Conservation (phyloP, 2,888 invertebrate species). For the Dynastes grantii region DNA sequence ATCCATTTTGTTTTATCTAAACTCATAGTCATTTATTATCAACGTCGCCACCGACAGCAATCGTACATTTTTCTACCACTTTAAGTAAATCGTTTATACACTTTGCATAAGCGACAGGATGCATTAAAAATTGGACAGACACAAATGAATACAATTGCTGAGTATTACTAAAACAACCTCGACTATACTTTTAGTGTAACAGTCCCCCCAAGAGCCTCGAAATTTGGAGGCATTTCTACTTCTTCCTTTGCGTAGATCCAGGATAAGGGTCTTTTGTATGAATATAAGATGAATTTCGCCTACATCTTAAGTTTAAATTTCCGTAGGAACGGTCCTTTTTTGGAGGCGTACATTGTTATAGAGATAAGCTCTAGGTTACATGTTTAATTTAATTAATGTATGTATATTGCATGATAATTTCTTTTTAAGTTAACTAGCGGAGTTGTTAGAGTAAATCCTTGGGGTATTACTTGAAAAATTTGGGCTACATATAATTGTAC, state of each 20-base stretch:
- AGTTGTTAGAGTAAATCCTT: too few relatives aligned
- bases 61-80: conserved; percentile 14
- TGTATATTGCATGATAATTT: too few relatives aligned
- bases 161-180: not conserved
- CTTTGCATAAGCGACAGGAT: not conserved
- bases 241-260: not conserved
- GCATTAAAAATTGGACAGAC: conserved; percentile 36
- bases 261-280: not conserved
- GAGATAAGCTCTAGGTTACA: not conserved
- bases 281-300: not conserved
- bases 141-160: conserved; percentile 18
- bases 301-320: not conserved
- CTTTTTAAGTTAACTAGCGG: too few relatives aligned
- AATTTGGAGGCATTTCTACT: not conserved
- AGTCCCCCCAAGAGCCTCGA: not conserved
- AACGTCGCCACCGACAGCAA: too few relatives aligned
- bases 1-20: too few relatives aligned
- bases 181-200: not conserved
- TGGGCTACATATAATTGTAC: too few relatives aligned
- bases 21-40: not conserved
- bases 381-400: not conserved
- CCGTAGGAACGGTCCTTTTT: not conserved
- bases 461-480: too few relatives aligned
- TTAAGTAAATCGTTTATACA: conserved; percentile 10
- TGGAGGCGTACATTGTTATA: not conserved